Conservation (phyloP, 2,113 vertebrate genomes). For the Eulemur rufifrons region DNA sequence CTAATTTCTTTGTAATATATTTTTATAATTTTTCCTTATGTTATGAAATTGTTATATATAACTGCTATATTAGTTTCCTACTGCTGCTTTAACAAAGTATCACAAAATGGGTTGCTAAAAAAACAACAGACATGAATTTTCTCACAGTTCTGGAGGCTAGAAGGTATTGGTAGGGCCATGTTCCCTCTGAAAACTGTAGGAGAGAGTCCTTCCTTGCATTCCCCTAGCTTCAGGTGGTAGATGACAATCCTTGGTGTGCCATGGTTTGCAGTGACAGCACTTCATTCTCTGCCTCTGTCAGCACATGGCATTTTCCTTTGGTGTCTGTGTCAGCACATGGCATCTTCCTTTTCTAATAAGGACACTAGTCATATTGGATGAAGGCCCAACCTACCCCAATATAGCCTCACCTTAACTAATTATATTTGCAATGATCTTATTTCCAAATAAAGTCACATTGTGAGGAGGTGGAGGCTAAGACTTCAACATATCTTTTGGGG, state of each 20-base stretch:
- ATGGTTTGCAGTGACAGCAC: not conserved
- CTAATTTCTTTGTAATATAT: not conserved
- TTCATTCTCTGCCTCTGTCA: not conserved
- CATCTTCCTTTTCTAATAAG: not conserved
- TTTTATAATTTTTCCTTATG: not conserved
- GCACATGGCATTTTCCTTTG: not conserved
- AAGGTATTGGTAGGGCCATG: accelerated
- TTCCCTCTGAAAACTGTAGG: accelerated
- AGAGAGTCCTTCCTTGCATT: accelerated
- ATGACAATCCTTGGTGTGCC: accelerated
- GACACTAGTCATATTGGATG: not conserved
- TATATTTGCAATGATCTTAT: not conserved
- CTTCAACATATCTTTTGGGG: not conserved
- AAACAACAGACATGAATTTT: not conserved
- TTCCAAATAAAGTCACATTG: not conserved
- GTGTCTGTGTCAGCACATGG: not conserved
- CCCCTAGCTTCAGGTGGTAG: accelerated
- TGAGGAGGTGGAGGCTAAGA: not conserved
- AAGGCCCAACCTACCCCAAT: not conserved
- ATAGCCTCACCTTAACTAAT: not conserved
- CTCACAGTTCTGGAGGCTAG: not conserved
- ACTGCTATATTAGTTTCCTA: not conserved
- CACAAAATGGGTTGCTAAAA: not conserved
- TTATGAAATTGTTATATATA: not conserved
- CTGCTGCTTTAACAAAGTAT: not conserved